Percentiles rank a stretch among this genome's conserved stretches.
Evolutionary conservation across 2,888 invertebrate genomes (phyloP).

Genomic region (Lamellibrachia satsuma): DNA sequence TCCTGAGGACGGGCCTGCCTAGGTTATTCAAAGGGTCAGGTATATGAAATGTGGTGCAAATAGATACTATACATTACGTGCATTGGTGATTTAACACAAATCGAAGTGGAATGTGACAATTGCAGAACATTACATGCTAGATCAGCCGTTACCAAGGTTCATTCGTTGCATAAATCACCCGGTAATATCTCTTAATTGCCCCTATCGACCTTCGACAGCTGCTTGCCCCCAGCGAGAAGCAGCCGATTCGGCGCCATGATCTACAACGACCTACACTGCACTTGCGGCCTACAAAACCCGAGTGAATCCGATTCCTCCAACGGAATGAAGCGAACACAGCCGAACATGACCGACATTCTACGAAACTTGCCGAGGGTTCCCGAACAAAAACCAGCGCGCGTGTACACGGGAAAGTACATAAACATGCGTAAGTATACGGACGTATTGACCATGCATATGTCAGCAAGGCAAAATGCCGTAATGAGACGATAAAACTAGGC

Average conservation of each 20-base stretch:
- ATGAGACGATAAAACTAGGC: neutral
- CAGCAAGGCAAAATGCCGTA: neutral
- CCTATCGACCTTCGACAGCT: neutral
- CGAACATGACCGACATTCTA: neutral
- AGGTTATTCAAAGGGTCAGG: too few species aligned
- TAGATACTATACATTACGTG: too few species aligned
- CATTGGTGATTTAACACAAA: too few species aligned
- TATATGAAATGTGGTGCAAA: too few species aligned
- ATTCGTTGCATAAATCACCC: neutral
- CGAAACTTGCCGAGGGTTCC: neutral
- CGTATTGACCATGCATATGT: neutral
- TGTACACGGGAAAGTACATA: neutral
- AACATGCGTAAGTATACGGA: neutral
- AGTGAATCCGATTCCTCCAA: neutral
- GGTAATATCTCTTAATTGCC: neutral
- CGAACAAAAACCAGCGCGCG: neutral
- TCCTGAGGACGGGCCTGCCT: too few species aligned
- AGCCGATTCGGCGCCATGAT: neutral
- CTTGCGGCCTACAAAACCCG: neutral
- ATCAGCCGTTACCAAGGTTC: neutral
- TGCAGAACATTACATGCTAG: neutral
- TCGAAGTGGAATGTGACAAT: too few species aligned
- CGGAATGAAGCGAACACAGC: neutral
- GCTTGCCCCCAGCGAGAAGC: neutral
- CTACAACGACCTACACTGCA: conserved; percentile 3